These are phyloP conservation scores for Drosophila tsacasi DNA, from an alignment of 1,140 invertebrate genomes.

Conservation along the genomic window DNA sequence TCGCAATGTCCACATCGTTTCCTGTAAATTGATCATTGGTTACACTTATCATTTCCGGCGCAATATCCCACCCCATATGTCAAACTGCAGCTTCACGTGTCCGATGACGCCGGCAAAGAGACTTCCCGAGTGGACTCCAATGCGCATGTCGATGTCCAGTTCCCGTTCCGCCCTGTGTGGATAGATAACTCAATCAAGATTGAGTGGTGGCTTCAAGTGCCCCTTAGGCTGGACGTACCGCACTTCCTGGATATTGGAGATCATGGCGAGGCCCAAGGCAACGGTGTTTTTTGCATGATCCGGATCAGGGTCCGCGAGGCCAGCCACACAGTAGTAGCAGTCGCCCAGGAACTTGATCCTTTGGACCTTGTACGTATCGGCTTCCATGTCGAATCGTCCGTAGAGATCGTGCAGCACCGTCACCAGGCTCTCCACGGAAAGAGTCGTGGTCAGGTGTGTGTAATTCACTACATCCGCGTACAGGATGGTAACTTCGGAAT, in stretches of 20 bases:
- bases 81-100: constrained; percentile 97
- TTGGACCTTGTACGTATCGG: constrained; percentile 89
- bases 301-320: constrained; percentile 89
- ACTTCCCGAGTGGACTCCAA: constrained; percentile 96
- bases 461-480: constrained; percentile 99
- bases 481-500: constrained; percentile 95
- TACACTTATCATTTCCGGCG: neutral
- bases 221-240: constrained; percentile 86
- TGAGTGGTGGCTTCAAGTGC: neutral
- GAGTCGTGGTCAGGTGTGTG: constrained; percentile 93
- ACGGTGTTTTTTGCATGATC: constrained; percentile 95
- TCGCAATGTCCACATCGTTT: constrained; percentile 95
- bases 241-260: constrained; percentile 92
- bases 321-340: constrained; percentile 96
- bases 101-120: constrained; percentile 96
- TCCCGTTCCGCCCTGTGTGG: constrained; percentile 88
- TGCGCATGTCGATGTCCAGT: constrained; percentile 96
- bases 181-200: too few relatives aligned
- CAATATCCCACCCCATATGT: constrained; percentile 92
- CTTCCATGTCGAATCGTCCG: constrained; percentile 96
- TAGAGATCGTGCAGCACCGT: constrained; percentile 97
- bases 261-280: constrained; percentile 95
- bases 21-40: constrained; percentile 18
- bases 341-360: constrained; percentile 97
- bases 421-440: constrained; percentile 93